Conservation (phyloP, 2,888 invertebrate species). For the Lepidonotus clava region DNA sequence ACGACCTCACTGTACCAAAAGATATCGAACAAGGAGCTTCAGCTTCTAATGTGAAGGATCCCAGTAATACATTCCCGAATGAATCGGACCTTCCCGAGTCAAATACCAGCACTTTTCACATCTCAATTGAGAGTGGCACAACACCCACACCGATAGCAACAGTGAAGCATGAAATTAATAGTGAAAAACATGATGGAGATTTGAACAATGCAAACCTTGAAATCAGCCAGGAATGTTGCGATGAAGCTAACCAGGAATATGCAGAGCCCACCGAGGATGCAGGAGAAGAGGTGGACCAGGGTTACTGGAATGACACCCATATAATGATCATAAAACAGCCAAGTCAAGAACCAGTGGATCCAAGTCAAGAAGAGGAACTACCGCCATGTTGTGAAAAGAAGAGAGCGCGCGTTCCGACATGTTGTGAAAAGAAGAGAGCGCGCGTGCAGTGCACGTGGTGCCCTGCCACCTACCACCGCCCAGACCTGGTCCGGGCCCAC, state of each 20-base stretch:
- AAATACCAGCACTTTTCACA: no score
- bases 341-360: background rate
- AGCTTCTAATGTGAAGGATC: no score
- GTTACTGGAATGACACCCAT: background rate
- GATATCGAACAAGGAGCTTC: no score
- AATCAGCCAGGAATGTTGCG: background rate
- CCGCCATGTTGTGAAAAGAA: background rate
- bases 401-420: background rate
- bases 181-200: background rate
- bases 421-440: background rate
- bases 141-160: background rate
- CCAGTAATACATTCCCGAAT: no score
- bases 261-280: background rate
- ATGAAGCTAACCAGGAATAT: background rate
- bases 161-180: background rate
- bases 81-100: no score
- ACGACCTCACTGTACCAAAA: no score
- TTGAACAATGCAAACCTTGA: background rate
- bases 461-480: background rate
- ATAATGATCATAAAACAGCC: background rate
- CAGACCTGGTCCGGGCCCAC: background rate
- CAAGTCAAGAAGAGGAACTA: background rate
- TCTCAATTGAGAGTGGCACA: no score
- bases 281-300: background rate
- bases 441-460: conserved; percentile 9